Base-by-base conservation (phyloP, 2,113 vertebrate species). In the Tragulus kanchil region DNA sequence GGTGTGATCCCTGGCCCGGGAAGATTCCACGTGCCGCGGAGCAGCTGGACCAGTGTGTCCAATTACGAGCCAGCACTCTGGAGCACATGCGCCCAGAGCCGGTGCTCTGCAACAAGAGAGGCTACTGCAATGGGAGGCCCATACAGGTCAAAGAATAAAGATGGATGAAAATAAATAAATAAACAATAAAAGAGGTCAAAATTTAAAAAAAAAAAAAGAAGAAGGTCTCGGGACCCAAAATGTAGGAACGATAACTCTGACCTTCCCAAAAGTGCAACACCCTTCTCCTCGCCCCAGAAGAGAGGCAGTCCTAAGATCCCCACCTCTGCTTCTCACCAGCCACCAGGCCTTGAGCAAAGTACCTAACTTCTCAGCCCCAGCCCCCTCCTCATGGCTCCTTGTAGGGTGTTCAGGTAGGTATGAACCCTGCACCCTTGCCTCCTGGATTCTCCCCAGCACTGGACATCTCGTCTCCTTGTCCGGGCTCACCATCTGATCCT, bases 391-490 rank as follows among this genome's bases (percentile, higher is more conserved):
- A 23, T 0, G 19, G 64, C 59, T 3, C 21, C 5, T 0, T 19
- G 8, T 31, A 36, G 42, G 61, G 13, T 4, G 62, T 42, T 16
- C 21, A 45, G 52, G 31, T 19, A 1, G 5, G 5, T 31, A 3
- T 0, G 0, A 59, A 15, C 0, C 2, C 54, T 5, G 7, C 2
- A 1, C 59, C 71, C 78, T 42, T 1, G 0, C 36, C 79, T 93
- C 25, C 89, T 58, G 79, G 67, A 58, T 42, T 81, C 31, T 54
- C 85, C 77, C 88, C 54, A 21, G 15, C 9, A 1, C 48, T 93
- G 61, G 17, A 9, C 69, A n/a, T 36, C 56, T 59, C 2, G 8
- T 69, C 73, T 89, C 56, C 42, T 89, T 8, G 26, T 56, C 23
- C 19, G 78, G 86, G 54, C 62, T 61, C 50, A 78, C 54, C 54